A percentile compares a stretch with the other conserved stretches of the same genome.
phyloP scores from a whole-genome alignment of 2,888 invertebrate genomes.

The Boloria euphrosyne region DNA sequence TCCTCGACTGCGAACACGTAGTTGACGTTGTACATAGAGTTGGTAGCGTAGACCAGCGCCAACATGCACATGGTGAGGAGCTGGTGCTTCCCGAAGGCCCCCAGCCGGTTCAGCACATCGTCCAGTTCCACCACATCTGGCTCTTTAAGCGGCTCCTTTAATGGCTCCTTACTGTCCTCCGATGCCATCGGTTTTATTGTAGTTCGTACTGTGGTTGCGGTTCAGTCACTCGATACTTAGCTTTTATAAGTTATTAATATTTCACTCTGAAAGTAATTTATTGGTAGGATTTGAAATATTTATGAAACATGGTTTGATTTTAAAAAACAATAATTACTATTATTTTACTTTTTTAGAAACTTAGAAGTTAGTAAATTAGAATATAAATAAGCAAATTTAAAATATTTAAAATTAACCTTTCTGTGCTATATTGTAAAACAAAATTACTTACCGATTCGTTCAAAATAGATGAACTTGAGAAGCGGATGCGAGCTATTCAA shows the following conservation, averaged over 20 bases:
- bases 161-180: slow-evolving; percentile 17
- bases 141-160: slow-evolving; percentile 17
- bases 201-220: neutral
- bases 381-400: neutral
- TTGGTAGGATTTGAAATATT: too few species aligned
- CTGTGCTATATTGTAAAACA: neutral
- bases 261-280: too few species aligned
- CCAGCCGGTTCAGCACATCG: slow-evolving; percentile 65
- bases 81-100: slow-evolving; percentile 78
- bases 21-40: slow-evolving; percentile 76
- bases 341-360: too few species aligned
- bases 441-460: slow-evolving; percentile 22
- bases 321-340: too few species aligned
- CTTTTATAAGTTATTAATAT: too few species aligned
- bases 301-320: too few species aligned
- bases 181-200: slow-evolving; percentile 3
- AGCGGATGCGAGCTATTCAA: slow-evolving; percentile 26
- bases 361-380: too few species aligned
- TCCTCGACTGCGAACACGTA: slow-evolving; percentile 75
- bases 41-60: slow-evolving; percentile 72
- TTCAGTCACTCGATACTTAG: neutral
- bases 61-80: slow-evolving; percentile 64
- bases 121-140: slow-evolving; percentile 64
- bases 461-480: slow-evolving; percentile 15
- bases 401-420: neutral